Percentiles rank a stretch among this genome's conserved stretches.
These are phyloP conservation scores for Sesamia inferens DNA, from an alignment of 2,888 invertebrate species.

Conservation along the genomic window DNA sequence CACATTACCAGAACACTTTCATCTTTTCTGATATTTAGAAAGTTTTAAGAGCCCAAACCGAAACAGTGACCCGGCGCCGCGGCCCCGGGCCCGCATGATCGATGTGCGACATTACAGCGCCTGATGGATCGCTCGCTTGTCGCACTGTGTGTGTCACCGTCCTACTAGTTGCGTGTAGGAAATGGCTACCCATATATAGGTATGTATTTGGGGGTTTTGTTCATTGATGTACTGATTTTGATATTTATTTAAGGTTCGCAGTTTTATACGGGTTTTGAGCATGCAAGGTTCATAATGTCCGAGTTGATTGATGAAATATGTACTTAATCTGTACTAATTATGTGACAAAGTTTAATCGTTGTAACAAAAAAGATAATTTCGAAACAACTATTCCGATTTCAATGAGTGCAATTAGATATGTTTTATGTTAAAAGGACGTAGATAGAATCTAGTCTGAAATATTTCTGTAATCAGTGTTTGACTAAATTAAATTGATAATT, in stretches of 20 bases:
- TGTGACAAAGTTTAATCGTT: no score
- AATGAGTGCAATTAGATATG: no score
- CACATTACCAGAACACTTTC: neutral
- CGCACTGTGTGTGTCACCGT: conserved; percentile 28
- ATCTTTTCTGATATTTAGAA: conserved; percentile 12
- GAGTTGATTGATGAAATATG: neutral
- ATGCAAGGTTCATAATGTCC: neutral
- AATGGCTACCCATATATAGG: neutral
- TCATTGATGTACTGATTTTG: conserved; percentile 32
- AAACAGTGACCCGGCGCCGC: conserved; percentile 10
- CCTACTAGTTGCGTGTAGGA: conserved; percentile 38
- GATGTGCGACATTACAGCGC: conserved; percentile 35
- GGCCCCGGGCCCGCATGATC: conserved; percentile 32
- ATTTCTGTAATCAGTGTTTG: no score
- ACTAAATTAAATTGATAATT: no score
- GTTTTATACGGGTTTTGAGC: neutral
- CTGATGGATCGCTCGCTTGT: conserved; percentile 47
- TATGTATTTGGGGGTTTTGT: conserved; percentile 7
- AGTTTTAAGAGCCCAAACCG: conserved; percentile 27
- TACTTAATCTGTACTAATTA: no score
- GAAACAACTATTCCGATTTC: no score
- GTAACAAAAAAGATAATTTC: no score
- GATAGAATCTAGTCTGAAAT: no score
- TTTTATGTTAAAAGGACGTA: no score
- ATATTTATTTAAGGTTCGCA: conserved; percentile 3